Evolutionary conservation across 2,888 invertebrate species (phyloP).

Genomic region (Mallateleia sp.): DNA sequence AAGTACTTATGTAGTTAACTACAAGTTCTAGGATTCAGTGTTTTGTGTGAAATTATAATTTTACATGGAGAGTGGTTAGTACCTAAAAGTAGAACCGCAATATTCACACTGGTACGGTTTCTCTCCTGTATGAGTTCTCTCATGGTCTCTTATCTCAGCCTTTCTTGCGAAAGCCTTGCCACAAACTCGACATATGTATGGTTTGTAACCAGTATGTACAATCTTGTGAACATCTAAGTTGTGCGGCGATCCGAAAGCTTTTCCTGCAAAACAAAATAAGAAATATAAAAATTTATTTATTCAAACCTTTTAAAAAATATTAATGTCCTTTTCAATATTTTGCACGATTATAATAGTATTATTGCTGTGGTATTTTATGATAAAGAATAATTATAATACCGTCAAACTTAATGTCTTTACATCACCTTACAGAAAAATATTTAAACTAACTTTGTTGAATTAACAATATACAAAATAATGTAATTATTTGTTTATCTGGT

Average conservation of each 20-base stretch:
- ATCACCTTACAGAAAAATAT: no score
- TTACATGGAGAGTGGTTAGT: conserved; percentile 20
- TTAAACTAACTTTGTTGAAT: no score
- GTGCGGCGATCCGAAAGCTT: conserved; percentile 93
- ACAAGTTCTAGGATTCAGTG: neutral
- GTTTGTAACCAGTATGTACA: conserved; percentile 94
- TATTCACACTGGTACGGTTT: conserved; percentile 95
- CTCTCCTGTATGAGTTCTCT: conserved; percentile 95
- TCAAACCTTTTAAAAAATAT: no score
- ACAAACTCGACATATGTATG: conserved; percentile 93
- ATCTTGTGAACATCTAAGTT: conserved; percentile 95
- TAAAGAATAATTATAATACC: no score
- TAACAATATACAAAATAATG: no score
- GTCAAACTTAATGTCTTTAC: no score
- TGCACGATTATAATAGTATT: no score
- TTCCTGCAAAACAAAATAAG: conserved; percentile 90
- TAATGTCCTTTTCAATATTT: no score
- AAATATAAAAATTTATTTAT: neutral
- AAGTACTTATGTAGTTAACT: no score
- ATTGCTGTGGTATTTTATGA: no score
- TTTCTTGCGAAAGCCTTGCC: conserved; percentile 94
- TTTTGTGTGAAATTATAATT: neutral
- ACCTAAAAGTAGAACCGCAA: conserved; percentile 91
- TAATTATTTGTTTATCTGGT: no score
- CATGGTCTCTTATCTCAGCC: conserved; percentile 95